Base-by-base conservation (phyloP, 2,113 vertebrate genomes). In the Rhea americana region DNA sequence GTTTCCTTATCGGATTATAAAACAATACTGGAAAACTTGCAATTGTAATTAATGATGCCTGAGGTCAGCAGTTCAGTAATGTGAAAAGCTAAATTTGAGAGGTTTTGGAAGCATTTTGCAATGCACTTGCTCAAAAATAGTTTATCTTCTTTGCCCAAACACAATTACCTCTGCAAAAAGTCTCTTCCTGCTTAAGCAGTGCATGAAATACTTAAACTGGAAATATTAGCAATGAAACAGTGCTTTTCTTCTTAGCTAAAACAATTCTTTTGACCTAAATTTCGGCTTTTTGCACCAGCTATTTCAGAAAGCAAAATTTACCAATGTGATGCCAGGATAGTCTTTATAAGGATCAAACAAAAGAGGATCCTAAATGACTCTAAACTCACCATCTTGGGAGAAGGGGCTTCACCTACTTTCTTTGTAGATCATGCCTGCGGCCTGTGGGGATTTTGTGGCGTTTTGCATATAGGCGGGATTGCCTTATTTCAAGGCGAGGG, bases 1-100 rank as follows among this genome's bases (percentile, higher is more conserved):
- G 7, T 87, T 93, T 93, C 56, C 65, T 90, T 93, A 88, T 75
- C 50, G 63, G 32, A 7, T 87, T 93, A 61, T 75, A 71, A 77
- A 93, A 89, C 41, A 89, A 81, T 66, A 65, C 28, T 65, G 67
- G 73, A 95, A 85, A 96, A 94, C 70, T 94, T 90, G 75, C 55
- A 77, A 26, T 85, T 87, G 39, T 67, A 91, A 68, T 93, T 90
- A 78, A 48, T 41, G 24, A 51, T 90, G 58, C 9, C 61, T 85
- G 71, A 88, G 68, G 76, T 72, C 79, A 84, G n/a, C 59, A 75
- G 90, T 79, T 76, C 74, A 53, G 63, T 71, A 51, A 55, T 39
- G 28, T 48, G 68, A 86, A 91, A 94, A 88, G 56, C 22, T 81
- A 48, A 62, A 71, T 56, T 85, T 0, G 1, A 68, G 51, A 90